Conservation (phyloP, 2,113 vertebrate species). For the Poecile atricapillus region DNA sequence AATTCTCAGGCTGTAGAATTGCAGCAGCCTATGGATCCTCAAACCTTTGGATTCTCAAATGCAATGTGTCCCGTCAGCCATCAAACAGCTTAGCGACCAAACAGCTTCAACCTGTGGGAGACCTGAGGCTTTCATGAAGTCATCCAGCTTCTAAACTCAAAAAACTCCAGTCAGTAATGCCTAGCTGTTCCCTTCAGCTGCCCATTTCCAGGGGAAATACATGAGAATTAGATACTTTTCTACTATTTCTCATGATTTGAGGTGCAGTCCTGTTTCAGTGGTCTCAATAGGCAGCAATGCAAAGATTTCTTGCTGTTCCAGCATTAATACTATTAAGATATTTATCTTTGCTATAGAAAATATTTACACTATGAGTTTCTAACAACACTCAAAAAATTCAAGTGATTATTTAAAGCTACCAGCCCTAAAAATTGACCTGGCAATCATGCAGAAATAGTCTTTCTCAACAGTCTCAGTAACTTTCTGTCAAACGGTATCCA, state of each 20-base stretch:
- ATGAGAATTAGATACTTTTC: not conserved
- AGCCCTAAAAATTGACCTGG: not conserved
- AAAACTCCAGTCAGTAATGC: not conserved
- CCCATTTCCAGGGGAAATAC: not conserved
- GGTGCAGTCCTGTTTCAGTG: not conserved
- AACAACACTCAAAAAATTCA: not conserved
- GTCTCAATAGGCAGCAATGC: not conserved
- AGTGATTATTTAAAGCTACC: not conserved
- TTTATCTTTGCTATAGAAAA: not conserved
- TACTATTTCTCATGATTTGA: not conserved
- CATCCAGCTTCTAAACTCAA: not conserved
- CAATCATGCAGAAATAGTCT: not conserved
- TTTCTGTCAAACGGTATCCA: not conserved
- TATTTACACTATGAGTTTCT: not conserved
- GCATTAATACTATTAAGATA: not conserved
- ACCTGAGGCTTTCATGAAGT: not conserved
- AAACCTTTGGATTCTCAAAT: not conserved
- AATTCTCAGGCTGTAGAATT: not conserved
- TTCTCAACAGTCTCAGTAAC: not conserved
- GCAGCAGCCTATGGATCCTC: not conserved
- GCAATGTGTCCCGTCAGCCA: not conserved
- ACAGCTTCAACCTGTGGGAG: not conserved
- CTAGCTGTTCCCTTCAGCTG: not conserved
- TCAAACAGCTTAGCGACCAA: rapidly evolving
- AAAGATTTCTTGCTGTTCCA: not conserved